Conservation (phyloP, 2,113 vertebrate species). For the Python bivittatus region DNA sequence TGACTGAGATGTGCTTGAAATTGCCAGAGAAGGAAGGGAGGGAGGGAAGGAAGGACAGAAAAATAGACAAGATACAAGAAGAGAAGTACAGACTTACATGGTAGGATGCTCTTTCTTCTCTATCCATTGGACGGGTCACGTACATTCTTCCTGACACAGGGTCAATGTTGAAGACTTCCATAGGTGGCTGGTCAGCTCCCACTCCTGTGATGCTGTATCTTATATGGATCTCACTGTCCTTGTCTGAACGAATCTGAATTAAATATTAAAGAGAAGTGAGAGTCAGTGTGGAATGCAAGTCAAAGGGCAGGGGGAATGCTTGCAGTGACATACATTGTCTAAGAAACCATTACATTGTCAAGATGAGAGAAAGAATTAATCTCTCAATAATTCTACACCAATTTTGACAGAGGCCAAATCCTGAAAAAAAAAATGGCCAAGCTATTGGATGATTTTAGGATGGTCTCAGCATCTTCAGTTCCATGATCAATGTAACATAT, state of each 20-base stretch:
- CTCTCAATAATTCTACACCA: constrained; percentile 25
- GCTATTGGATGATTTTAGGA: background rate
- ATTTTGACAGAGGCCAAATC: constrained; percentile 24
- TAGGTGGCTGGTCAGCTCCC: constrained; percentile 93
- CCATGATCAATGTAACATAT: background rate
- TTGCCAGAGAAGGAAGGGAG: background rate
- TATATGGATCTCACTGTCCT: constrained; percentile 92
- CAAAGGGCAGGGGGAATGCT: background rate
- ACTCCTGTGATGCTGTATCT: constrained; percentile 95
- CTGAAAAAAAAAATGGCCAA: background rate
- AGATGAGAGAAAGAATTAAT: constrained; percentile 3
- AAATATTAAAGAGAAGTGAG: constrained; percentile 39
- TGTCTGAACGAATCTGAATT: constrained; percentile 92
- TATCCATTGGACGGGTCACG: constrained; percentile 93
- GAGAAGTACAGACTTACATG: constrained; percentile 80
- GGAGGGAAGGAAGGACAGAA: background rate
- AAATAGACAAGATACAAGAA: background rate
- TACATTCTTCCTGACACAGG: constrained; percentile 96
- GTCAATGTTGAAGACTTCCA: constrained; percentile 96
- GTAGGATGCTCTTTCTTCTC: constrained; percentile 94
- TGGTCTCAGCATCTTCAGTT: background rate
- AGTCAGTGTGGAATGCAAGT: constrained; percentile 22
- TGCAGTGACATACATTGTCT: constrained; percentile 3
- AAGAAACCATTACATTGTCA: background rate
- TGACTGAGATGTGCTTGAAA: background rate